Evolutionary conservation across 2,113 vertebrate species (phyloP).

Genomic region (Plestiodon gilberti): DNA sequence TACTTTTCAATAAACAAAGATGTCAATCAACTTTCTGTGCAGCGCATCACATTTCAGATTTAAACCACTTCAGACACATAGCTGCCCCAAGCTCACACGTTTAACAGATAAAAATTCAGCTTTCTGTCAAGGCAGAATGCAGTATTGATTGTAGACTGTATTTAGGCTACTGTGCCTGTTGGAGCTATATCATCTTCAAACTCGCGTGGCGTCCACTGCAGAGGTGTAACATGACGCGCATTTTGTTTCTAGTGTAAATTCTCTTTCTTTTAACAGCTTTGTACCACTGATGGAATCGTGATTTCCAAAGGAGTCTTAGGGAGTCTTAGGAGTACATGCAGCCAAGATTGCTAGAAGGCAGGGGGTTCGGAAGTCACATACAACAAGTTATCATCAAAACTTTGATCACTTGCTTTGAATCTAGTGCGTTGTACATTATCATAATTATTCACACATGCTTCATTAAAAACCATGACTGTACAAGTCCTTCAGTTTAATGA

Average conservation of each 20-base stretch:
- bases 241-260: slow-evolving; percentile 46
- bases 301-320: slow-evolving; percentile 58
- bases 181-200: slow-evolving; percentile 73
- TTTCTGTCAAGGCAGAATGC: slow-evolving; percentile 81
- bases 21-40: slow-evolving; percentile 84
- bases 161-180: slow-evolving; percentile 70
- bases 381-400: slow-evolving; percentile 72
- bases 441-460: slow-evolving; percentile 82
- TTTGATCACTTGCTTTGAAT: slow-evolving; percentile 83
- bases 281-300: slow-evolving; percentile 67
- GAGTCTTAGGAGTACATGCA: slow-evolving; percentile 1
- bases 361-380: slow-evolving; percentile 63
- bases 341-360: slow-evolving; percentile 46
- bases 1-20: slow-evolving; percentile 87
- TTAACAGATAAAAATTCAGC: slow-evolving; percentile 86
- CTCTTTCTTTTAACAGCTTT: slow-evolving; percentile 49
- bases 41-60: slow-evolving; percentile 80
- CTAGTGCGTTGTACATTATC: slow-evolving; percentile 79
- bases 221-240: slow-evolving; percentile 53
- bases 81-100: slow-evolving; percentile 80
- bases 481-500: slow-evolving; percentile 79
- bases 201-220: slow-evolving; percentile 53
- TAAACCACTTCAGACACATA: slow-evolving; percentile 83
- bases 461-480: slow-evolving; percentile 78
- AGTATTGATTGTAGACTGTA: slow-evolving; percentile 79